Evolutionary conservation across 2,888 invertebrate species (phyloP).

Genomic region (Alsophila aescularia): DNA sequence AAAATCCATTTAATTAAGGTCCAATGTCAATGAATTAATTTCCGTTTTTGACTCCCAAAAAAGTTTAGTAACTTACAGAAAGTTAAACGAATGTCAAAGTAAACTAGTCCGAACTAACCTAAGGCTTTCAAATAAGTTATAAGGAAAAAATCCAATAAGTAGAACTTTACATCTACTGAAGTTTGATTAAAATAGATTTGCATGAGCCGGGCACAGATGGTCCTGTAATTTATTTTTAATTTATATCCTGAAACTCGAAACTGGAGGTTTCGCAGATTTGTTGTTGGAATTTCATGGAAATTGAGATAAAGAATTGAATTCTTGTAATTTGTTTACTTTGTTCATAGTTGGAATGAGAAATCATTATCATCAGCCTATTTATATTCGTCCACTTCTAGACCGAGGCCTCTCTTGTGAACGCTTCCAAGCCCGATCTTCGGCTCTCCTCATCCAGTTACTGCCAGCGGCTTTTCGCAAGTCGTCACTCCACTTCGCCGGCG

Average conservation of each 20-base stretch:
- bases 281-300: constrained; percentile 36
- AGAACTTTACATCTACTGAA: constrained; percentile 35
- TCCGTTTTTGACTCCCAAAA: constrained; percentile 3
- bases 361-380: not conserved
- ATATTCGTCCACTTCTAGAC: no score
- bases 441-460: no score
- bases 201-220: constrained; percentile 72
- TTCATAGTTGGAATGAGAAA: not conserved
- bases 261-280: constrained; percentile 50
- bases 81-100: constrained; percentile 24
- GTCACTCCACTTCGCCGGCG: no score
- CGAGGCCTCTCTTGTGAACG: no score
- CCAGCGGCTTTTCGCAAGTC: no score
- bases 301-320: constrained; percentile 2
- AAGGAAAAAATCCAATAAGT: constrained; percentile 61
- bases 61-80: constrained; percentile 3
- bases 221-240: constrained; percentile 79
- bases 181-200: constrained; percentile 76
- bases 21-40: constrained; percentile 13
- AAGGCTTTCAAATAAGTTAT: constrained; percentile 37
- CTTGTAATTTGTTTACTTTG: not conserved
- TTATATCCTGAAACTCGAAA: constrained; percentile 75
- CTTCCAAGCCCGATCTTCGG: no score
- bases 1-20: constrained; percentile 15
- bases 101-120: constrained; percentile 30